Conservation (phyloP, 1,140 invertebrate genomes). For the Euura lappo region DNA sequence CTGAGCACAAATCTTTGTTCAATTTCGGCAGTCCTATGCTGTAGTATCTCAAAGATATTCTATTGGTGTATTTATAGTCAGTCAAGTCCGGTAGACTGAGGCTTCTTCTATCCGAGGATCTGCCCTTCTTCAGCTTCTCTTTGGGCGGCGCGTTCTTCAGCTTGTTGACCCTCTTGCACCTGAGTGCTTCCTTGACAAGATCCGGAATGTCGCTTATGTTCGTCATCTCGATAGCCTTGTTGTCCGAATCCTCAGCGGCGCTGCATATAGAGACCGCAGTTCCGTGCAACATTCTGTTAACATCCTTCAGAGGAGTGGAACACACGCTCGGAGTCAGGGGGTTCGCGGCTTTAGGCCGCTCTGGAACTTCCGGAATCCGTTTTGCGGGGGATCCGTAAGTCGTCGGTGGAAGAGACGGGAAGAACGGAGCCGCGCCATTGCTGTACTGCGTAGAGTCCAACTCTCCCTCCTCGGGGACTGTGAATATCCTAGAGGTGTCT, state of each 20-base stretch:
- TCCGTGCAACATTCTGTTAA: slow-evolving; percentile 71
- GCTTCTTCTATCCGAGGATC: slow-evolving; percentile 51
- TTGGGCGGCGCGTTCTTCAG: slow-evolving; percentile 37
- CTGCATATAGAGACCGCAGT: slow-evolving; percentile 75
- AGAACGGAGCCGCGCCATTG: slow-evolving; percentile 48
- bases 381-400: slow-evolving; percentile 47
- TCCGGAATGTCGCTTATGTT: slow-evolving; percentile 55
- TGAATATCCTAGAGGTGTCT: slow-evolving; percentile 78
- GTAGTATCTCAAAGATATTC: slow-evolving; percentile 48
- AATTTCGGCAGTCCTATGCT: slow-evolving; percentile 53
- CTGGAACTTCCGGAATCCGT: slow-evolving; percentile 45
- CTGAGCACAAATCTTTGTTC: slow-evolving; percentile 49
- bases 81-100: slow-evolving; percentile 53
- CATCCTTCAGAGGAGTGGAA: slow-evolving; percentile 76
- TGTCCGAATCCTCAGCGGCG: slow-evolving; percentile 58
- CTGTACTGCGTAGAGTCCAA: slow-evolving; percentile 43
- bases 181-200: slow-evolving; percentile 54
- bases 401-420: slow-evolving; percentile 38
- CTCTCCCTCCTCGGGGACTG: slow-evolving; percentile 76
- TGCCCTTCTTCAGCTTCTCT: slow-evolving; percentile 32
- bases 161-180: slow-evolving; percentile 57
- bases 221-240: slow-evolving; percentile 10
- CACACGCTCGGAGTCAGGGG: slow-evolving; percentile 69
- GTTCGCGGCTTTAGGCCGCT: slow-evolving; percentile 55
- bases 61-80: slow-evolving; percentile 37